Conservation (phyloP, 2,888 invertebrate species). For the Drosophila ezoana region DNA sequence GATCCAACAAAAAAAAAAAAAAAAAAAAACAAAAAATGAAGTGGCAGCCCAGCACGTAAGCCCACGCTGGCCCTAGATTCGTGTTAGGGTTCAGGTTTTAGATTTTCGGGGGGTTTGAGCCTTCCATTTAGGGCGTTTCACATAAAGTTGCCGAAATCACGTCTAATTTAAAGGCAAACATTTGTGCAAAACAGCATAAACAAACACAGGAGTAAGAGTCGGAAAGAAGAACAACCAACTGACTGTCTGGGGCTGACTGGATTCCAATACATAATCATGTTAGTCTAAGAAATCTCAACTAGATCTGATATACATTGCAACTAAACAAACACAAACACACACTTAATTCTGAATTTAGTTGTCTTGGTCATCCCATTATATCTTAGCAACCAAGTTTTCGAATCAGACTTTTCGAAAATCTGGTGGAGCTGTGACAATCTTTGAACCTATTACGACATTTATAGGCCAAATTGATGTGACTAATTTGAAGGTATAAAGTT, state of each 20-base stretch:
- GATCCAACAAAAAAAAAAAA: neutral
- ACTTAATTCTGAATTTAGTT: neutral
- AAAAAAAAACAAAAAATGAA: conserved; percentile 30
- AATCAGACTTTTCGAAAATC: neutral
- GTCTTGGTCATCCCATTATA: too few relatives aligned
- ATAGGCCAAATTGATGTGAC: conserved; percentile 19
- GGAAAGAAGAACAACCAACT: neutral
- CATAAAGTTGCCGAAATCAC: conserved; percentile 60
- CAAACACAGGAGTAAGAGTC: neutral
- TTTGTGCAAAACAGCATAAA: conserved; percentile 21
- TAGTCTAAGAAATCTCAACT: neutral
- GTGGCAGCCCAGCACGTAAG: conserved; percentile 56
- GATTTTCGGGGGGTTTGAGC: conserved; percentile 7
- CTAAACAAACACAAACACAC: neutral
- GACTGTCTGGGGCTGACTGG: neutral
- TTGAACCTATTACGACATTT: neutral
- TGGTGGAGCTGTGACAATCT: neutral
- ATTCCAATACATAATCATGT: neutral
- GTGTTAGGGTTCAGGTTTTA: conserved; percentile 28
- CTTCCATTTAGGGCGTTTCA: conserved; percentile 42
- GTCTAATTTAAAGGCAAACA: conserved; percentile 70
- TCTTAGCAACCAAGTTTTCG: too few relatives aligned
- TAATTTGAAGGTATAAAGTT: conserved; percentile 26
- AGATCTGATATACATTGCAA: neutral
- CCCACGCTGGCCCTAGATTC: conserved; percentile 35